Percentiles rank a stretch among this genome's conserved stretches.
Evolutionary conservation across 2,113 vertebrate species (phyloP).

Genomic region (Channa argus): DNA sequence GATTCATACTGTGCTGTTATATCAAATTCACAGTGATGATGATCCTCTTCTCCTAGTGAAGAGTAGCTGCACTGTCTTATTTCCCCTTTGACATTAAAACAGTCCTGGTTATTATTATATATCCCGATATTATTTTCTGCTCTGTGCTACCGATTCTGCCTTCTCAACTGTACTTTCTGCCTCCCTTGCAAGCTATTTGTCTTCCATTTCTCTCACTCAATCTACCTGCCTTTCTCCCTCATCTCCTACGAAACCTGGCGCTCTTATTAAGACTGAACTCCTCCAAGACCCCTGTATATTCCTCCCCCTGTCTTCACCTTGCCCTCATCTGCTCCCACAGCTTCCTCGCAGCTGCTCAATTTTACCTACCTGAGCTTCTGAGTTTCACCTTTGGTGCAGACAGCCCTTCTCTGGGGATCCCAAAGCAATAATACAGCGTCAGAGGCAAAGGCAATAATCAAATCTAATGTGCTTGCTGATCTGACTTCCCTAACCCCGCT

Average conservation of each 20-base stretch:
- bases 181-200: slow-evolving; percentile 12
- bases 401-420: slow-evolving; percentile 67
- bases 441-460: slow-evolving; percentile 81
- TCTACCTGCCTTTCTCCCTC: not conserved
- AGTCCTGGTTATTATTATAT: slow-evolving; percentile 26
- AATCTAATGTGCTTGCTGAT: slow-evolving; percentile 73
- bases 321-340: slow-evolving; percentile 41
- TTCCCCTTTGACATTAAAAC: slow-evolving; percentile 44
- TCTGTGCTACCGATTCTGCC: not conserved
- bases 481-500: slow-evolving; percentile 77
- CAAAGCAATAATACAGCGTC: slow-evolving; percentile 79
- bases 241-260: slow-evolving; percentile 26
- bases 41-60: slow-evolving; percentile 20
- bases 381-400: slow-evolving; percentile 48
- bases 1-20: slow-evolving; percentile 49
- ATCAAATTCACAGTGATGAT: slow-evolving; percentile 60
- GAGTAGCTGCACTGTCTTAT: slow-evolving; percentile 6
- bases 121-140: slow-evolving; percentile 7
- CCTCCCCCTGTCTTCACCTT: slow-evolving; percentile 40
- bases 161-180: not conserved
- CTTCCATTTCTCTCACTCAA: slow-evolving; percentile 5
- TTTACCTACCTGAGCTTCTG: slow-evolving; percentile 51
- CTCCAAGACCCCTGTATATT: slow-evolving; percentile 37
- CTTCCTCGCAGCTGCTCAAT: slow-evolving; percentile 44
- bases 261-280: slow-evolving; percentile 74